Percentiles rank a stretch among this genome's conserved stretches.
phyloP scores from a whole-genome alignment of 2,888 invertebrate species.

The Megalurothrips usitatus region DNA sequence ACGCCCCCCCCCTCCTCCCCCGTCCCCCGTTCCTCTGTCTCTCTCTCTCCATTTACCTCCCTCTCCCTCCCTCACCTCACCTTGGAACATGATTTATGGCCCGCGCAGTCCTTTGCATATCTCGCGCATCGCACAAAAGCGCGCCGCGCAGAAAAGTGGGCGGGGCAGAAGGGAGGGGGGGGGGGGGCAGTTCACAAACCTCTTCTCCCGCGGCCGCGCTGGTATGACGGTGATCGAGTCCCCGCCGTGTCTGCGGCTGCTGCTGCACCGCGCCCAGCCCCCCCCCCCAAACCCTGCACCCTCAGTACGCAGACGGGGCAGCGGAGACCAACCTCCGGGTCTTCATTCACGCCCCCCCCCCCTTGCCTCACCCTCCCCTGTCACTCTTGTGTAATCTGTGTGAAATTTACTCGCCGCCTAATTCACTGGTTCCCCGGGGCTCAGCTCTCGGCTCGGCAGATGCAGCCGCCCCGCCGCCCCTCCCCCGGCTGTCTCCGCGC shows the following conservation, averaged over 20 bases:
- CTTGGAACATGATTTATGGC: not conserved
- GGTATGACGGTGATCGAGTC: too few species aligned
- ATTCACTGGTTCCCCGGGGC: not conserved
- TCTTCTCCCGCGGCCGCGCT: too few species aligned
- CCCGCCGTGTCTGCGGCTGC: too few species aligned
- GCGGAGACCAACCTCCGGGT: too few species aligned
- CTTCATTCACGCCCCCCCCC: not conserved
- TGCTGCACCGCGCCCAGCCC: not conserved
- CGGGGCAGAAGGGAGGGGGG: not conserved
- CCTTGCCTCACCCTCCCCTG: not conserved
- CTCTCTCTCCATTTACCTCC: too few species aligned
- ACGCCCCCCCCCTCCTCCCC: not conserved
- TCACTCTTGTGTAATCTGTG: conserved; percentile 16
- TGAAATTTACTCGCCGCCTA: conserved; percentile 22
- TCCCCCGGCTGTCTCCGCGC: too few species aligned
- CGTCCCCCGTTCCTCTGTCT: not conserved
- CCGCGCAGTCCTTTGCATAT: not conserved
- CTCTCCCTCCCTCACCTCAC: not conserved
- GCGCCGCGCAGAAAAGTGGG: not conserved
- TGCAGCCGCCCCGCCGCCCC: too few species aligned
- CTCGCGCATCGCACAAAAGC: conserved; percentile 13
- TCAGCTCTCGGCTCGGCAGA: not conserved
- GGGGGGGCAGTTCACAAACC: not conserved
- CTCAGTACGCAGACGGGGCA: too few species aligned
- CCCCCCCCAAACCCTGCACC: not conserved